These are phyloP conservation scores for Gisinianus flammeolus DNA, from an alignment of 2,888 invertebrate genomes.

Conservation along the genomic window DNA sequence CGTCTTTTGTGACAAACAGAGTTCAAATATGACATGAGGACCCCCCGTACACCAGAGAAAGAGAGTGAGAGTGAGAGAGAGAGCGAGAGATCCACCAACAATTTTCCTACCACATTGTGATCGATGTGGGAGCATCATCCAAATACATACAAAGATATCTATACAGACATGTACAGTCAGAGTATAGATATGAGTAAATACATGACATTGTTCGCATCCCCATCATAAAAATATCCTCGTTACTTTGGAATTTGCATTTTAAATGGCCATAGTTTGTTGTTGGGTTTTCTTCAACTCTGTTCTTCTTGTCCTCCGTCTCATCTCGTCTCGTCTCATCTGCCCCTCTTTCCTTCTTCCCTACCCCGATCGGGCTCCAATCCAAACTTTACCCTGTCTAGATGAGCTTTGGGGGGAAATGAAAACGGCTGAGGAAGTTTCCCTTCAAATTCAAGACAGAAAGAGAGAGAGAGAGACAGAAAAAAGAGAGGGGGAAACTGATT, in stretches of 20 bases:
- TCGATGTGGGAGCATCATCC: conserved; percentile 9
- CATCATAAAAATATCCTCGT: conserved; percentile 6
- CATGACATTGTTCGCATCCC: background rate
- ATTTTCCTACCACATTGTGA: conserved; percentile 14
- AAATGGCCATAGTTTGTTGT: background rate
- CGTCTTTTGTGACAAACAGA: conserved; percentile 32
- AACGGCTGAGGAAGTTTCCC: no score
- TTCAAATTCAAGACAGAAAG: no score
- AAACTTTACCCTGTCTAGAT: no score
- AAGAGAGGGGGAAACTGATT: background rate
- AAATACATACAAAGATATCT: background rate
- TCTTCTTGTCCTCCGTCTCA: no score
- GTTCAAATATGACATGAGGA: conserved; percentile 34
- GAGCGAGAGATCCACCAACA: conserved; percentile 9
- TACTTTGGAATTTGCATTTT: conserved; percentile 7
- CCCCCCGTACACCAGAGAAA: conserved; percentile 21
- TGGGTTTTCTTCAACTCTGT: no score
- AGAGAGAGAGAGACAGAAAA: no score
- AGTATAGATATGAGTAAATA: background rate
- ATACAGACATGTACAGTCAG: no score
- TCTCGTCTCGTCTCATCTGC: background rate
- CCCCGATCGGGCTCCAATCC: background rate
- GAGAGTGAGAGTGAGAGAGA: background rate
- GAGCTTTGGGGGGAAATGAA: no score
- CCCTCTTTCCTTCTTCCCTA: background rate